Percentiles rank a stretch among this genome's conserved stretches.
Evolutionary conservation across 1,140 invertebrate genomes (phyloP).

Genomic region (Aphaenogaster ashmeadi): DNA sequence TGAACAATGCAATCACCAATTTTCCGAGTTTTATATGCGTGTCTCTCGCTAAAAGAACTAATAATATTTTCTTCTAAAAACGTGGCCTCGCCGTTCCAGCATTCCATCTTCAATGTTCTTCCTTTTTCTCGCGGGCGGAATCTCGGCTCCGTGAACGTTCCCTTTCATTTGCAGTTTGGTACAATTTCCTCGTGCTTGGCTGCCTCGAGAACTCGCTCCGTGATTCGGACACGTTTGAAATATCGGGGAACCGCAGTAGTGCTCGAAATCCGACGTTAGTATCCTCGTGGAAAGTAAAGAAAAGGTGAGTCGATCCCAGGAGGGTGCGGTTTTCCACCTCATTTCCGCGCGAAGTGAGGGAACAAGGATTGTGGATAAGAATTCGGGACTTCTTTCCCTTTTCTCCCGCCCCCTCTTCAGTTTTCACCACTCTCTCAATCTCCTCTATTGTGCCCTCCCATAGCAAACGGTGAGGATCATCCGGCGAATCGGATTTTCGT

Average conservation of each 20-base stretch:
- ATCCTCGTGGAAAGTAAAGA: constrained; percentile 67
- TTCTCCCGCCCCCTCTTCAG: constrained; percentile 9
- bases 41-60: not conserved
- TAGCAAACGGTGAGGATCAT: constrained; percentile 77
- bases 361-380: constrained; percentile 80
- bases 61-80: not conserved
- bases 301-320: constrained; percentile 68
- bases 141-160: constrained; percentile 2
- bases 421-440: constrained; percentile 54
- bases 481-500: constrained; percentile 83
- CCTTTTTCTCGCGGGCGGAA: constrained; percentile 6
- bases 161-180: constrained; percentile 41
- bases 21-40: not conserved
- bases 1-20: not conserved
- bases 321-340: constrained; percentile 85
- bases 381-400: constrained; percentile 48
- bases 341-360: constrained; percentile 84
- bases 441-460: constrained; percentile 78
- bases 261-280: constrained; percentile 68
- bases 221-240: constrained; percentile 65
- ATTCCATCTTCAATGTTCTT: not conserved
- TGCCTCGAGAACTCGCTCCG: constrained; percentile 63
- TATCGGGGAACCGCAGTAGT: constrained; percentile 67
- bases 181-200: constrained; percentile 67
- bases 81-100: too few species aligned